Conservation (phyloP, 2,888 invertebrate genomes). For the Aspidiotus rigidus region DNA sequence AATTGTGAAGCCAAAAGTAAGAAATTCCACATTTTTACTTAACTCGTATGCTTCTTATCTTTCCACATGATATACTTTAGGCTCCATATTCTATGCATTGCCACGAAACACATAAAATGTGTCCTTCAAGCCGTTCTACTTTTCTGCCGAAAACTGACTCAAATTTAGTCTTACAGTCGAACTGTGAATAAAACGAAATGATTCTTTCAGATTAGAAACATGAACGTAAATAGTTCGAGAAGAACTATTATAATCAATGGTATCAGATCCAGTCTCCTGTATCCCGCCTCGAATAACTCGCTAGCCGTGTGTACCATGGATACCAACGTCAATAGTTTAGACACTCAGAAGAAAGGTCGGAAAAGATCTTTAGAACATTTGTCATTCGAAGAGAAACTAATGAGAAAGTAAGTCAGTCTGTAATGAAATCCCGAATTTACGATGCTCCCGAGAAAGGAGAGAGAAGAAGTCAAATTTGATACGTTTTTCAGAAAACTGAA, state of each 20-base stretch:
- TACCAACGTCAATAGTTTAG: neutral
- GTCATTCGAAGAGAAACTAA: conserved; percentile 76
- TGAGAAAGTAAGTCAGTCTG: conserved; percentile 64
- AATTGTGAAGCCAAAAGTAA: no score
- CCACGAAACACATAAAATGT: no score
- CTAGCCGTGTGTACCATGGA: neutral
- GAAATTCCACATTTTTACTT: no score
- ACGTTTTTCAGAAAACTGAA: conserved; percentile 70
- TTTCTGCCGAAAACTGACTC: no score
- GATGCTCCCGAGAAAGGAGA: no score
- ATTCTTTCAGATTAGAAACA: neutral
- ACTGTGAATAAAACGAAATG: no score
- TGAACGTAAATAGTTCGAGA: conserved; percentile 16
- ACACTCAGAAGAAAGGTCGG: conserved; percentile 40
- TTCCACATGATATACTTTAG: no score
- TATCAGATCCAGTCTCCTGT: conserved; percentile 20
- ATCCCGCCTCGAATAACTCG: conserved; percentile 9
- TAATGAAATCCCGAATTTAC: no score
- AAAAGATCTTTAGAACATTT: conserved; percentile 75
- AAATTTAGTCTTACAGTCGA: no score
- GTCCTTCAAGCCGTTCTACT: no score
- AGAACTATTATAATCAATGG: conserved; percentile 20
- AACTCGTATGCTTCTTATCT: no score
- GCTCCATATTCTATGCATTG: no score
- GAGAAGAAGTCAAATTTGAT: neutral